These are phyloP conservation scores for Heloderma charlesbogerti DNA, from an alignment of 2,113 vertebrate genomes.

Conservation along the genomic window DNA sequence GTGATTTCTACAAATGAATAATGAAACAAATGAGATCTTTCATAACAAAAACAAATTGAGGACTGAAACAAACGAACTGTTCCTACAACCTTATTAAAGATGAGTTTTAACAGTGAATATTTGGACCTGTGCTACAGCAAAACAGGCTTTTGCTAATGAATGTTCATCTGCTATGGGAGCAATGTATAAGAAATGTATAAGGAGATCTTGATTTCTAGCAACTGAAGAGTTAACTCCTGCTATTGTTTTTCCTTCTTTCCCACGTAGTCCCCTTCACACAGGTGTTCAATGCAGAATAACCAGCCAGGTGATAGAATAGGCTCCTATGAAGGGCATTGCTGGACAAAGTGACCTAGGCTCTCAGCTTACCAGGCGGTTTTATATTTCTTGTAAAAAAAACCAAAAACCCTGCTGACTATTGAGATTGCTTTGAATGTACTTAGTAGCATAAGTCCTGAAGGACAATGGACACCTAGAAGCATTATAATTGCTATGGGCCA, in stretches of 20 bases:
- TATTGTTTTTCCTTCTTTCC: not conserved
- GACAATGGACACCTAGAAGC: not conserved
- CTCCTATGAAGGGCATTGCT: not conserved
- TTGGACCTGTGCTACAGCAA: not conserved
- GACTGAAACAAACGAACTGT: not conserved
- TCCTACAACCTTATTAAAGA: not conserved
- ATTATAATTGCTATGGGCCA: constrained; percentile 5
- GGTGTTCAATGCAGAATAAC: constrained; percentile 15
- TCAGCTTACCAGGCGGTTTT: constrained; percentile 24
- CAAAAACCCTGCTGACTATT: not conserved
- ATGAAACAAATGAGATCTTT: not conserved
- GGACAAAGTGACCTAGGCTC: constrained; percentile 26
- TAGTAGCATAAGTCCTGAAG: constrained; percentile 11
- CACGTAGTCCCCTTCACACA: not conserved
- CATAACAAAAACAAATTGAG: not conserved
- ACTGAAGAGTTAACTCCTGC: constrained; percentile 5
- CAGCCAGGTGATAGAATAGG: not conserved
- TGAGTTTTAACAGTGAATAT: not conserved
- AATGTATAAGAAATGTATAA: not conserved
- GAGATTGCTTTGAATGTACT: constrained; percentile 32
- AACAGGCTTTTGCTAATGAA: not conserved
- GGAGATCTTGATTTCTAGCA: not conserved
- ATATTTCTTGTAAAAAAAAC: constrained; percentile 14
- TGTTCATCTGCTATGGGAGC: not conserved
- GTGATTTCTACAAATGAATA: not conserved